phyloP scores from a whole-genome alignment of 2,113 vertebrate species.

The Danionella cerebrum region DNA sequence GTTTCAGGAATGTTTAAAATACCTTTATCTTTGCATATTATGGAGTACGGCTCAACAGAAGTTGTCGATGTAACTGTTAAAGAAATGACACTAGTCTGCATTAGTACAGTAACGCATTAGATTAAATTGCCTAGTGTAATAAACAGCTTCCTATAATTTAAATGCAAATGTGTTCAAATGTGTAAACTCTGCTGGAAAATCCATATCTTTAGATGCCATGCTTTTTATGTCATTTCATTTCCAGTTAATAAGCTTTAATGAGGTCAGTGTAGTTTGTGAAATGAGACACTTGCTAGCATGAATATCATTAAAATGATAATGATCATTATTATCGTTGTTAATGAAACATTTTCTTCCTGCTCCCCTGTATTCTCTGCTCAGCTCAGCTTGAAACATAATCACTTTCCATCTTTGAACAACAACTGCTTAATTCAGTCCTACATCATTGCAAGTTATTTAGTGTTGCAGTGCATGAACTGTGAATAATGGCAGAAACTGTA shows the following conservation, averaged over 20 bases:
- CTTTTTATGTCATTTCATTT: neutral
- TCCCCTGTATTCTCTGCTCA: conserved; percentile 16
- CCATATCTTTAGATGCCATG: neutral
- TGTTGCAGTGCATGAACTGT: neutral
- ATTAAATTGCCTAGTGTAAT: neutral
- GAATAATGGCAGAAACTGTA: neutral
- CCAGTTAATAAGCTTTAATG: neutral
- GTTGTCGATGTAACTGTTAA: too few relatives aligned
- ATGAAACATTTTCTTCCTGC: conserved; percentile 11
- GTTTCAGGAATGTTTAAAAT: too few relatives aligned
- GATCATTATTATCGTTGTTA: conserved; percentile 27
- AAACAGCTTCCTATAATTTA: neutral
- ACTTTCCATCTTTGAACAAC: conserved; percentile 12
- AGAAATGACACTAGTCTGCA: neutral
- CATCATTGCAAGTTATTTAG: neutral
- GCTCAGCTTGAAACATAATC: conserved; percentile 20
- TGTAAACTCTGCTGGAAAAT: neutral
- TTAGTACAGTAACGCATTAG: too few relatives aligned
- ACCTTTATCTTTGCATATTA: too few relatives aligned
- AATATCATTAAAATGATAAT: conserved; percentile 26
- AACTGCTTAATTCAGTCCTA: conserved; percentile 4
- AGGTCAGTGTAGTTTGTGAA: neutral
- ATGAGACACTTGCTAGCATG: conserved; percentile 14
- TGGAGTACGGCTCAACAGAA: too few relatives aligned
- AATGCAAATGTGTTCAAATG: neutral